These are phyloP conservation scores for Phortica magna DNA, from an alignment of 2,888 invertebrate genomes.

Conservation along the genomic window DNA sequence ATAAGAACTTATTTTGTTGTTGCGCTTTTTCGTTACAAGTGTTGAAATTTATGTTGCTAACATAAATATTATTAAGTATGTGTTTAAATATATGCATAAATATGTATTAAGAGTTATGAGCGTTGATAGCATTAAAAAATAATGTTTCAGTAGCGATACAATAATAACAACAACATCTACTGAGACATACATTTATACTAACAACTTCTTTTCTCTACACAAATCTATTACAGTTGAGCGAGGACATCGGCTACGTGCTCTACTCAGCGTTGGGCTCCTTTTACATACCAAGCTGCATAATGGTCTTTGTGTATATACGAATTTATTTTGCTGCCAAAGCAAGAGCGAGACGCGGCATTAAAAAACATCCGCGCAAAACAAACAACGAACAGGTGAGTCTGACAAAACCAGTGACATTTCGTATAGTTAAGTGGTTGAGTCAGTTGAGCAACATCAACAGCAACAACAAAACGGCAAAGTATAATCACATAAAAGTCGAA, in stretches of 20 bases:
- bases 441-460: neutral
- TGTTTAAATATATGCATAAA: neutral
- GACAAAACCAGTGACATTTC: neutral
- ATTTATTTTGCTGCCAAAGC: constrained; percentile 98
- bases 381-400: constrained; percentile 78
- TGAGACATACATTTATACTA: neutral
- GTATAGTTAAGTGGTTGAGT: neutral
- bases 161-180: neutral
- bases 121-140: neutral
- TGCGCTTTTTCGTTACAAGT: neutral
- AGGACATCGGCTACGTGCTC: constrained; percentile 97
- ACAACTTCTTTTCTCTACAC: constrained; percentile 23
- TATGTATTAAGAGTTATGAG: neutral
- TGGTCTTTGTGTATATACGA: constrained; percentile 99
- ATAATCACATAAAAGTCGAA: neutral
- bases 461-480: neutral
- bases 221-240: constrained; percentile 87
- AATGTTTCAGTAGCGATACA: neutral
- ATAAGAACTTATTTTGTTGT: neutral
- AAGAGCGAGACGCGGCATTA: constrained; percentile 91
- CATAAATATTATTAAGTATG: neutral
- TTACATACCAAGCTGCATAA: constrained; percentile 99
- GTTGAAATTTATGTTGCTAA: neutral
- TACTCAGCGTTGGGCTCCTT: constrained; percentile 99
- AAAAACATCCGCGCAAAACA: constrained; percentile 85